These are phyloP conservation scores for Chloroceryle inda DNA, from an alignment of 2,797 vertebrate genomes.

Conservation along the genomic window DNA sequence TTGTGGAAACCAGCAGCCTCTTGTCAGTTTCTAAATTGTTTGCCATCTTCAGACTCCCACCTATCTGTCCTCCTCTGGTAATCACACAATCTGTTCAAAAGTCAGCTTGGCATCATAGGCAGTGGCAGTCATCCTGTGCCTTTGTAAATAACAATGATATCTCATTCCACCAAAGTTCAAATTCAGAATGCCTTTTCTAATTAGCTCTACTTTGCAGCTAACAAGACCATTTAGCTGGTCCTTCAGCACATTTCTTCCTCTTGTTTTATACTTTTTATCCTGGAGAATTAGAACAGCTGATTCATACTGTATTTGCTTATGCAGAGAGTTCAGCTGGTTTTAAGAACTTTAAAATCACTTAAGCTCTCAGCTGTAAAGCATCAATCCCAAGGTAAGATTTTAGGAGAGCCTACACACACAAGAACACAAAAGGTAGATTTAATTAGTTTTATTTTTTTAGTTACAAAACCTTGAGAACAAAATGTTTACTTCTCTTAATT, in stretches of 20 bases:
- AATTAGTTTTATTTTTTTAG: background rate
- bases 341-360: conserved; percentile 13
- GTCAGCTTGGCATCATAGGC: background rate
- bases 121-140: background rate
- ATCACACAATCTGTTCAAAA: conserved; percentile 12
- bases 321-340: conserved; percentile 1
- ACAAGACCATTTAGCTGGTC: background rate
- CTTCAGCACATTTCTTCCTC: background rate
- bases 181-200: background rate
- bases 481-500: background rate
- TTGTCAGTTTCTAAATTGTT: conserved; percentile 43
- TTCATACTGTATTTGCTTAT: background rate
- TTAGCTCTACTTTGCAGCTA: background rate
- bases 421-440: background rate
- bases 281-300: background rate
- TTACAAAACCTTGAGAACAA: conserved; percentile 28
- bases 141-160: background rate
- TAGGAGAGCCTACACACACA: background rate
- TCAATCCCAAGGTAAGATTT: background rate
- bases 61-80: background rate
- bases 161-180: background rate
- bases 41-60: background rate
- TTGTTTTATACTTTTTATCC: background rate
- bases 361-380: background rate
- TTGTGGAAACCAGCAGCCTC: background rate